A percentile compares a stretch with the other conserved stretches of the same genome.
phyloP scores from a whole-genome alignment of 2,888 invertebrate genomes.

The Macrosoma leucophasiata region DNA sequence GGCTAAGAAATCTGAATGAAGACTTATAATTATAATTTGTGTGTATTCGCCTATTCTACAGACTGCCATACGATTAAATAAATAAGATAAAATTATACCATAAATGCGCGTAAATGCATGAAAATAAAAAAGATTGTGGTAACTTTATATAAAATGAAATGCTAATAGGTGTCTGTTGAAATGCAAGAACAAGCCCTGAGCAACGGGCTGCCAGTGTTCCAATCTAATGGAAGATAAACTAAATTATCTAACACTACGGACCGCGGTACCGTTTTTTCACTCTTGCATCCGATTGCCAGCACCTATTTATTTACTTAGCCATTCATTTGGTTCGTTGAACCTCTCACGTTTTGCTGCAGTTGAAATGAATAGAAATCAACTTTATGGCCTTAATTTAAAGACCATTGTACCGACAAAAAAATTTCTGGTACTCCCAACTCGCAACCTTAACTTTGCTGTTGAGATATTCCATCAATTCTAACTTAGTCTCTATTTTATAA shows the following conservation, averaged over 20 bases:
- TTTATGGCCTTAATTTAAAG: conserved; percentile 15
- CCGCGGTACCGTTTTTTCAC: conserved; percentile 39
- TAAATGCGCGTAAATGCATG: too few relatives aligned
- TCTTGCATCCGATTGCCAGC: conserved; percentile 42
- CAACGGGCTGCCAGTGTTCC: too few relatives aligned
- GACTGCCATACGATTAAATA: too few relatives aligned
- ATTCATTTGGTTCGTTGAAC: conserved; percentile 55
- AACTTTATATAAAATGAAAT: too few relatives aligned
- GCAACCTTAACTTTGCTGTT: conserved; percentile 18
- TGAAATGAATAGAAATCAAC: conserved; percentile 17
- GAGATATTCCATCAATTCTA: conserved; percentile 3
- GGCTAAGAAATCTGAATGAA: too few relatives aligned
- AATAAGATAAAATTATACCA: too few relatives aligned
- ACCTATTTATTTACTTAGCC: conserved; percentile 60
- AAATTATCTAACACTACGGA: conserved; percentile 37
- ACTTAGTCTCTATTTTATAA: conserved; percentile 7
- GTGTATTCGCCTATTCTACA: too few relatives aligned
- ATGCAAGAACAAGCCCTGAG: too few relatives aligned
- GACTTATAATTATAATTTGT: too few relatives aligned
- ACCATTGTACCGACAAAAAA: conserved; percentile 8
- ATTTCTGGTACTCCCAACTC: conserved; percentile 10
- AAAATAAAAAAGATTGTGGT: too few relatives aligned
- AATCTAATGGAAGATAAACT: too few relatives aligned
- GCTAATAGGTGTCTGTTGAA: too few relatives aligned
- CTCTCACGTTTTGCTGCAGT: conserved; percentile 16